Base-by-base conservation (phyloP, 2,888 invertebrate genomes). In the Aleiodes alternator region DNA sequence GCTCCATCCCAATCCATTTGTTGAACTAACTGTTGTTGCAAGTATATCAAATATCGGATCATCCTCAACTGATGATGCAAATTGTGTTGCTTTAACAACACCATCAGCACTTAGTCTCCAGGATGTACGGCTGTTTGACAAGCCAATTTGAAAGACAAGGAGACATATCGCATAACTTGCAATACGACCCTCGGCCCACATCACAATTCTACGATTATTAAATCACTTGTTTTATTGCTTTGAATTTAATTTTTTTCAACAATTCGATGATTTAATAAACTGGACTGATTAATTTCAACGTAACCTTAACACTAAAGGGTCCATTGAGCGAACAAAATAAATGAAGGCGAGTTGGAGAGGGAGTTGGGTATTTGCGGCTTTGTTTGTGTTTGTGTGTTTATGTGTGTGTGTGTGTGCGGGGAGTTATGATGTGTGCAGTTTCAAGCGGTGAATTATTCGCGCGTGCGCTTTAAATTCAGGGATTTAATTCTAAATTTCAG, bases 41-140 rank as follows among this genome's bases (percentile, higher is more conserved):
- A 95, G 93, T 83, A 95, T 95, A 86, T 94, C 94, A 86, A 95
- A 95, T 77, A 95, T 92, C 64, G 93, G 92, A 89, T 96, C 95
- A 84, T 94, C 93, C 91, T 92, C 87, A 88, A 87, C 70, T 84
- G 86, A 72, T 83, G 87, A 72, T 1, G 79, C 70, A 16, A 82
- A 78, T 50, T 80, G 78, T 91, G 91, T 92, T 64, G 92, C 93
- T 84, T 94, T 94, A 76, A 94, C 92, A 76, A 95, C 94, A 90
- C 94, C 94, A 84, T 95, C 95, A 69, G 92, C 90, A 88, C 94
- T 96, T 77, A 97, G 90, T 90, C 94, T 94, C 96, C 96, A 97
- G 72, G 96, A 96, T 16, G 96, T 95, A 82, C 95, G 92, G 51
- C 96, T 96, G 90, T 96, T 96, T 80, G 94, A 95, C 79, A 92